Percentiles rank a stretch among this genome's conserved stretches.
These are phyloP conservation scores for Trogon surrucura DNA, from an alignment of 2,113 vertebrate species.

Conservation along the genomic window DNA sequence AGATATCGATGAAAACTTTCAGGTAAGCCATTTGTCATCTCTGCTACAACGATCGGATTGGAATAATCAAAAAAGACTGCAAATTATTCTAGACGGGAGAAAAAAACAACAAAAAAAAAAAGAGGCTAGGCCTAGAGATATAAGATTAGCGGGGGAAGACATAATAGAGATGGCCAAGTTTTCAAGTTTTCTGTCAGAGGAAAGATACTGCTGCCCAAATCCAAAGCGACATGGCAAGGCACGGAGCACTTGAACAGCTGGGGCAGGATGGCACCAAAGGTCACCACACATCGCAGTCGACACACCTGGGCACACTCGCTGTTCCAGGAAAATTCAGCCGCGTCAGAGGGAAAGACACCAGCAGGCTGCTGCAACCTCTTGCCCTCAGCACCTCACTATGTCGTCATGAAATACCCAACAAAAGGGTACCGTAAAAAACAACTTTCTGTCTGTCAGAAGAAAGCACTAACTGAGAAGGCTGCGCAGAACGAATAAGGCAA, in stretches of 20 bases:
- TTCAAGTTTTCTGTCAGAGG: background rate
- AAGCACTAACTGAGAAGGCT: background rate
- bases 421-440: background rate
- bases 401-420: background rate
- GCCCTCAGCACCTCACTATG: background rate
- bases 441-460: background rate
- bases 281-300: background rate
- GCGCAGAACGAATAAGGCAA: background rate
- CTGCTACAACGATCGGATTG: background rate
- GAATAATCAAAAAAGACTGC: background rate
- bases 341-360: background rate
- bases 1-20: background rate
- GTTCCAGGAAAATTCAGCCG: background rate
- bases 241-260: background rate
- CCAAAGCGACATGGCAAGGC: background rate
- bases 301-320: background rate
- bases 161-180: background rate
- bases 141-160: fast-evolving
- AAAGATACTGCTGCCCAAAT: background rate
- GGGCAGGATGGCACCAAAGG: background rate
- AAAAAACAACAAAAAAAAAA: background rate
- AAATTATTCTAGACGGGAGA: background rate
- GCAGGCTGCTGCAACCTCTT: background rate
- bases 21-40: background rate
- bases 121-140: background rate